Evolutionary conservation across 1,140 invertebrate species (phyloP).

Genomic region (Chironomus striatipennis): DNA sequence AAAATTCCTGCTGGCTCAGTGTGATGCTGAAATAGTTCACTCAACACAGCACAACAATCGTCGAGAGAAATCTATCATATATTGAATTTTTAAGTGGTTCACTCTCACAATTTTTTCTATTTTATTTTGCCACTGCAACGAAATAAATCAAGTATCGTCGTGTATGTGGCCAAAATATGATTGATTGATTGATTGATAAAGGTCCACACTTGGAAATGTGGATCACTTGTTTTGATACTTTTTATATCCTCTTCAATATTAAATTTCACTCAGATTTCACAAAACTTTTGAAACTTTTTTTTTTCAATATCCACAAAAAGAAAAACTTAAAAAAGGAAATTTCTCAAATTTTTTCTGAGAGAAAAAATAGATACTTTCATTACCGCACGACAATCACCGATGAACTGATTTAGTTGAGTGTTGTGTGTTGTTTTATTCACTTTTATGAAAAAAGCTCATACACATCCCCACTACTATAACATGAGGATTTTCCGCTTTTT

Average conservation of each 20-base stretch:
- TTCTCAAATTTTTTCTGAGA: background rate
- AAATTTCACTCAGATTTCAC: background rate
- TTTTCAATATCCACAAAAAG: background rate
- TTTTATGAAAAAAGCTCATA: background rate
- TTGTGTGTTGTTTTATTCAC: background rate
- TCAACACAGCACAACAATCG: too few relatives aligned
- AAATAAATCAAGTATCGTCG: background rate
- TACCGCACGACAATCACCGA: conserved; percentile 7
- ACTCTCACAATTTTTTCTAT: too few relatives aligned
- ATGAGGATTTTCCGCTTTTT: conserved; percentile 3
- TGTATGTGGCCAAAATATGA: background rate
- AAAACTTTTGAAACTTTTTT: background rate
- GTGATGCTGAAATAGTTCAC: too few relatives aligned
- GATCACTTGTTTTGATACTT: background rate
- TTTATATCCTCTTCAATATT: conserved; percentile 1
- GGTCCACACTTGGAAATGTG: background rate
- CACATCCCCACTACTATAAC: background rate
- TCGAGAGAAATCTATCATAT: too few relatives aligned
- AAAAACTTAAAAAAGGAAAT: background rate
- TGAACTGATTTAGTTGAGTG: conserved; percentile 12
- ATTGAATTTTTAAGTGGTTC: too few relatives aligned
- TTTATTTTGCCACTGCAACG: too few relatives aligned
- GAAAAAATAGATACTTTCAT: conserved; percentile 4
- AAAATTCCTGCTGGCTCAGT: too few relatives aligned
- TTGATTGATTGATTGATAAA: conserved; percentile 14